Evolutionary conservation across 2,888 invertebrate species (phyloP), one percentile per base, ranked within the genome.

Genomic region (Macrostomum cliftonense): DNA sequence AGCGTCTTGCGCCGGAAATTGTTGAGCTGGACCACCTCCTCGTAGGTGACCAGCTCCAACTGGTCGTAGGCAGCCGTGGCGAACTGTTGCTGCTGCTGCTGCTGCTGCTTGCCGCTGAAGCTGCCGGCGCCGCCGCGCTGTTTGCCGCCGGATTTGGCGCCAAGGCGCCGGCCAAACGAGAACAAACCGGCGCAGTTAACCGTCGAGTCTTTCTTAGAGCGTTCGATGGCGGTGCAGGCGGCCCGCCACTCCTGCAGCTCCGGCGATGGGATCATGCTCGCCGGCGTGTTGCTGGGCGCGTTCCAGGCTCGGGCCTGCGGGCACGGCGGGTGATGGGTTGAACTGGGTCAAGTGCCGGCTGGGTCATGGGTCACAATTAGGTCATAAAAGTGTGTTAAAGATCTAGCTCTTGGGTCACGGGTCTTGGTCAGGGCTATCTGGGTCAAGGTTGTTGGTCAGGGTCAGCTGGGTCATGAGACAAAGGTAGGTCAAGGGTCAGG

Each of bases 181-280:
- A 28, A 28, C 5, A 28, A 45, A 1, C 47, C 85, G 54, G 88
- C 86, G 70, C 87, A 87, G 73, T 91, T 88, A 73, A 91, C 93
- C 56, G 89, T 87, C 72, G 89, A 77, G 74, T 91, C 89, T 73
- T 91, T 91, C 28, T 28, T 28, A 7, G 42, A 42, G 4, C 42
- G 39, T 19, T 47, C 48, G 28, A 47, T 21, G 12, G 42, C 42
- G 16, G 39, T 37, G 28, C 43, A 43, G 45, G 42, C 89, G 88
- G 67, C 93, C 91, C 56, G 91, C 86, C 89, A 89, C 67, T 93
- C 93, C 54, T 91, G 91, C 45, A 93, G 77, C 69, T 93, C 91
- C 17, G 91, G 89, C 54, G 89, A 89, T 45, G 93, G 91, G 63
- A 93, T 88, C 55, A 93, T 78, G 50, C 91, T 89, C 46, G 89